phyloP scores from a whole-genome alignment of 2,888 invertebrate species.

The Andrena bucephala region DNA sequence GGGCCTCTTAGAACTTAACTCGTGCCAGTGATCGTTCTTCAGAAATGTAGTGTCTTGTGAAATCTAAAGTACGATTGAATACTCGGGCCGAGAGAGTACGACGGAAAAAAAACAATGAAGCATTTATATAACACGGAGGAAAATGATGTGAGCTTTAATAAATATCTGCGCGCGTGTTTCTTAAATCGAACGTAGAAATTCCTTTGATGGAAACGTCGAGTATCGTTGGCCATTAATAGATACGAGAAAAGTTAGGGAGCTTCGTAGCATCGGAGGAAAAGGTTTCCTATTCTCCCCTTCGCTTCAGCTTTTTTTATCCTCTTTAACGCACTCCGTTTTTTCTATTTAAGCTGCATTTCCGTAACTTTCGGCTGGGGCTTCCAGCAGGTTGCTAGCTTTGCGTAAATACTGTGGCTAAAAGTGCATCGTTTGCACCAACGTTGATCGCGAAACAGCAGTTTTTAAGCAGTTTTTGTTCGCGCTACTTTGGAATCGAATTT shows the following conservation, averaged over 20 bases:
- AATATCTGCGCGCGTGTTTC: background rate
- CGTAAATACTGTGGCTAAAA: background rate
- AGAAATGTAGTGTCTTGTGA: background rate
- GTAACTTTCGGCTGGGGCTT: background rate
- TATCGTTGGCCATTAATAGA: conserved; percentile 54
- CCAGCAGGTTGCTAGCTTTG: background rate
- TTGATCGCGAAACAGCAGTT: background rate
- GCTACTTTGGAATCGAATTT: background rate
- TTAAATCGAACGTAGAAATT: background rate
- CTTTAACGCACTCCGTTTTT: background rate
- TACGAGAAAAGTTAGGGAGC: conserved; percentile 22
- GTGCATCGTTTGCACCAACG: background rate
- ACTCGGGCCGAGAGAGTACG: too few relatives aligned
- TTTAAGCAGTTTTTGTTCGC: conserved; percentile 14
- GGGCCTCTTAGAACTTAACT: background rate
- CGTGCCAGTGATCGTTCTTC: background rate
- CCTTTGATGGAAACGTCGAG: conserved; percentile 34
- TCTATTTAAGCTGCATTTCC: background rate
- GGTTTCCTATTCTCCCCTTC: conserved; percentile 28
- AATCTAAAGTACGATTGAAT: conserved; percentile 8
- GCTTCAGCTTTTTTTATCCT: background rate
- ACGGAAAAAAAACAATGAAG: too few relatives aligned
- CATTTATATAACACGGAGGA: too few relatives aligned
- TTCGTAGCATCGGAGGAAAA: conserved; percentile 17
- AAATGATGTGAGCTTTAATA: too few relatives aligned